Percentiles rank a stretch among this genome's conserved stretches.
phyloP scores from a whole-genome alignment of 2,113 vertebrate genomes.

The Calyptomena viridis region DNA sequence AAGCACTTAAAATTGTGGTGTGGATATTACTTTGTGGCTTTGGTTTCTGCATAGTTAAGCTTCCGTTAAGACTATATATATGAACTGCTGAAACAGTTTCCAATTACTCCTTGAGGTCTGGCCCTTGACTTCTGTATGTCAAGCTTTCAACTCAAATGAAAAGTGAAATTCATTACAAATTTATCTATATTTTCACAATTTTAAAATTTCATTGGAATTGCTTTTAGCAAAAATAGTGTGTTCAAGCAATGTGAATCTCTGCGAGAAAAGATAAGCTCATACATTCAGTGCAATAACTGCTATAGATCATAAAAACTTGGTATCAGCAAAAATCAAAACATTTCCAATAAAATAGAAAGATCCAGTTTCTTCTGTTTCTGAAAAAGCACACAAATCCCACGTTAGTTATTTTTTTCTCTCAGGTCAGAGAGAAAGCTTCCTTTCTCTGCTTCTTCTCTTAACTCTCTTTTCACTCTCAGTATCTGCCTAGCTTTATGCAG shows the following conservation, averaged over 20 bases:
- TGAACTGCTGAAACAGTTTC: background rate
- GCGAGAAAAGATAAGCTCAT: background rate
- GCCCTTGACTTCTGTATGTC: background rate
- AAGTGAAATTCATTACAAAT: background rate
- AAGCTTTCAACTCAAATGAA: background rate
- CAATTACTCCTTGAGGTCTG: background rate
- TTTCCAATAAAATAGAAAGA: background rate
- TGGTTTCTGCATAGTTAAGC: background rate
- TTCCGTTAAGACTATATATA: background rate
- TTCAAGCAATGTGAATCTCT: background rate
- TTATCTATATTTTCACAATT: background rate
- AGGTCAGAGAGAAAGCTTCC: background rate
- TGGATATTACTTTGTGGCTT: background rate
- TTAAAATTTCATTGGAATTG: background rate
- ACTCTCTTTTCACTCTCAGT: background rate
- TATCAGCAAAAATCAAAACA: background rate
- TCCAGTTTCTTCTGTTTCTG: background rate
- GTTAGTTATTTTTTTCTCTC: background rate
- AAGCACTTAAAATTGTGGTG: background rate
- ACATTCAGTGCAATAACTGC: background rate
- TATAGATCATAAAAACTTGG: background rate
- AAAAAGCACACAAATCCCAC: background rate
- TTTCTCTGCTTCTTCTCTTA: background rate
- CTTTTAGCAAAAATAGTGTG: background rate
- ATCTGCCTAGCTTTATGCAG: background rate